These are phyloP conservation scores for Bimastos eiseni DNA, from an alignment of 2,888 invertebrate species.

Conservation along the genomic window DNA sequence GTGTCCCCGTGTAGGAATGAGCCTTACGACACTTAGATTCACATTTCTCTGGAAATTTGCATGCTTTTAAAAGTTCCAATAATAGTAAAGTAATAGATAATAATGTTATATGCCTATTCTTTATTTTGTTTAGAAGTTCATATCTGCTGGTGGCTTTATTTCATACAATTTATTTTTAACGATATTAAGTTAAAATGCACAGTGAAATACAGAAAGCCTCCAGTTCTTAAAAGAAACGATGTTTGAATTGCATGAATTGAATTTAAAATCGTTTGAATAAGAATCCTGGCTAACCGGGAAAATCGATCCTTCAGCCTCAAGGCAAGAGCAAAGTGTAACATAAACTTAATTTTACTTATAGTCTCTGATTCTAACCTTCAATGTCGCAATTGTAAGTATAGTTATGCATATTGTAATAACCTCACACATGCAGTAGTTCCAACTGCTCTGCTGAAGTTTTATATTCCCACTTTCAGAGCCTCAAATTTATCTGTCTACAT, in stretches of 20 bases:
- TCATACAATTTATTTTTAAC: too few species aligned
- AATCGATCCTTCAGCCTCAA: not conserved
- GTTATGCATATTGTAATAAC: not conserved
- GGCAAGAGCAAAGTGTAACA: not conserved
- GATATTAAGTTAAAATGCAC: too few species aligned
- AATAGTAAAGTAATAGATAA: too few species aligned
- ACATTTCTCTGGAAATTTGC: too few species aligned
- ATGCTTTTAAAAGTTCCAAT: too few species aligned
- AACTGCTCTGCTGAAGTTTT: not conserved
- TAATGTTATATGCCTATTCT: too few species aligned
- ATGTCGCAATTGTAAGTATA: not conserved
- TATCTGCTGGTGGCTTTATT: too few species aligned
- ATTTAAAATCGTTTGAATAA: not conserved
- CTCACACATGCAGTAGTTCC: not conserved
- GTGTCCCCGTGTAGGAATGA: too few species aligned
- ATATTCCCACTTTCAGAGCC: not conserved
- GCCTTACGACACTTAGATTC: too few species aligned
- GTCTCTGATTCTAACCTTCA: not conserved
- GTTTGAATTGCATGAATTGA: not conserved
- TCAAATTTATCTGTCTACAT: not conserved
- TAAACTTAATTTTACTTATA: not conserved
- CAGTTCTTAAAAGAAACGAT: not conserved
- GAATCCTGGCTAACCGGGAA: not conserved
- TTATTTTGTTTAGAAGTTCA: too few species aligned
- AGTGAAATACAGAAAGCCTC: not conserved